phyloP scores from a whole-genome alignment of 2,888 invertebrate genomes.

The Heliconius cydno region DNA sequence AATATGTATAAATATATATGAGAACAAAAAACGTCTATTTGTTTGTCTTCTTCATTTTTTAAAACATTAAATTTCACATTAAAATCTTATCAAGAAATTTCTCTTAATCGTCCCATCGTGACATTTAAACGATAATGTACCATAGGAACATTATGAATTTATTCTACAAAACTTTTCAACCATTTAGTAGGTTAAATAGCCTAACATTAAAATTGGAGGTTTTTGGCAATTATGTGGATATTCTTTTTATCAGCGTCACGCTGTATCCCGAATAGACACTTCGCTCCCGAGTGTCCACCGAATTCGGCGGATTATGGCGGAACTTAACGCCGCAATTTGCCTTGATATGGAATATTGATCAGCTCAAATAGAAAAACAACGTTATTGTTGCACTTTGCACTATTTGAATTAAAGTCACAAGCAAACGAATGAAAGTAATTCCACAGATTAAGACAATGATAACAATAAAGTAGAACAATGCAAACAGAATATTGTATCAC shows the following conservation, averaged over 20 bases:
- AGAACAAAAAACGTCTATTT: not conserved
- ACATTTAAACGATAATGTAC: conserved; percentile 1
- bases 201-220: not conserved
- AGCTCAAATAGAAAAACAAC: not conserved
- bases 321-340: no score
- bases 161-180: conserved; percentile 19
- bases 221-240: not conserved
- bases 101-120: conserved; percentile 3
- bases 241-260: no score
- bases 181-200: conserved; percentile 11
- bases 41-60: not conserved
- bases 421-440: not conserved
- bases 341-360: not conserved
- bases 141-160: not conserved
- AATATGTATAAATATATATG: not conserved
- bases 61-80: not conserved
- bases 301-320: no score
- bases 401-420: not conserved
- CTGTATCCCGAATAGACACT: no score
- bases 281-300: no score
- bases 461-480: no score
- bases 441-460: not conserved
- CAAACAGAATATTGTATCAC: not conserved
- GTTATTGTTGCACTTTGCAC: not conserved
- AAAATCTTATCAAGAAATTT: not conserved